A percentile compares a stretch with the other conserved stretches of the same genome.
Conservation (phyloP, 2,888 invertebrate genomes). For the Anarsia innoxiella region DNA sequence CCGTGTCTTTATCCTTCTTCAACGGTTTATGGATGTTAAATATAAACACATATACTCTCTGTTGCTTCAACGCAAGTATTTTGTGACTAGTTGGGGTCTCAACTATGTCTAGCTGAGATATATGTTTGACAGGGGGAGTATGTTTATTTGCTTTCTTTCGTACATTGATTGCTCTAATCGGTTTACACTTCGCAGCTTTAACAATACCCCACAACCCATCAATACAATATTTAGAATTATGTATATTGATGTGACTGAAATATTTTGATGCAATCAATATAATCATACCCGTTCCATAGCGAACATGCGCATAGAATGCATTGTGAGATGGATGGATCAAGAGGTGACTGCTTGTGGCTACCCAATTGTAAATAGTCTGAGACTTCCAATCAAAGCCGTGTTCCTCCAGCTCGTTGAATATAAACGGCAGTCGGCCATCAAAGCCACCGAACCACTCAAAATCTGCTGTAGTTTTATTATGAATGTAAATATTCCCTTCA, state of each 20-base stretch:
- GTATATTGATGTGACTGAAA: neutral
- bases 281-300: too few species aligned
- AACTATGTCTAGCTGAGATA: neutral
- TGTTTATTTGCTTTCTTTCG: neutral
- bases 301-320: neutral
- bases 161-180: neutral
- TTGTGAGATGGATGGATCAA: neutral
- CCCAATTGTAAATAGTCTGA: neutral
- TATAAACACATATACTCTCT: neutral
- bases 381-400: slow-evolving; percentile 1
- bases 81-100: neutral
- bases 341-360: neutral
- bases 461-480: neutral
- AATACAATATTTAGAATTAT: neutral
- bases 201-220: neutral
- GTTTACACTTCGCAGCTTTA: neutral
- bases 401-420: neutral
- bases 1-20: neutral
- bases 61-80: neutral
- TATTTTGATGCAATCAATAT: neutral
- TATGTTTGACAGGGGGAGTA: neutral
- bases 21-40: neutral
- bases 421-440: neutral
- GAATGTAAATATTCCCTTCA: slow-evolving; percentile 5
- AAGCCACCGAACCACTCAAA: neutral